phyloP scores from a whole-genome alignment of 1,140 invertebrate genomes.

The Euschistus heros region DNA sequence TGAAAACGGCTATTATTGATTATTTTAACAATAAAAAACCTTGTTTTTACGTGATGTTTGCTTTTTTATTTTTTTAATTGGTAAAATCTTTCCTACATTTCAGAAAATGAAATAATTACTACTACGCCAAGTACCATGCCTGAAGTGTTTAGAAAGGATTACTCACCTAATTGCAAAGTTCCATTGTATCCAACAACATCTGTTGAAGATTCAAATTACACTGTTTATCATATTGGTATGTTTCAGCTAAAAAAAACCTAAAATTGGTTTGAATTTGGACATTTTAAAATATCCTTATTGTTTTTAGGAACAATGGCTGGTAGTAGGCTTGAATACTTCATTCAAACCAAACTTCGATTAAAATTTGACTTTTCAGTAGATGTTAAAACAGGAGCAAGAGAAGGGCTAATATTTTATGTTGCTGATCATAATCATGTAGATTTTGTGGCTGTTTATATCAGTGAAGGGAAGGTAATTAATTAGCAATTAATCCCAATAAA shows the following conservation, averaged over 20 bases:
- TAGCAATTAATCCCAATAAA: too few species aligned
- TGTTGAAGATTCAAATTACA: constrained; percentile 23
- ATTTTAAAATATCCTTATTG: constrained; percentile 3
- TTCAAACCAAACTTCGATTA: constrained; percentile 49
- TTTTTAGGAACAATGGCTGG: constrained; percentile 49
- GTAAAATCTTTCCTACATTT: constrained; percentile 4
- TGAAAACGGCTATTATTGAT: too few species aligned
- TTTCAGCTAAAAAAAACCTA: neutral
- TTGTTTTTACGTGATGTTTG: too few species aligned
- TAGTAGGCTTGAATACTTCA: constrained; percentile 60
- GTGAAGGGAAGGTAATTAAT: constrained; percentile 61
- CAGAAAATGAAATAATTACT: neutral
- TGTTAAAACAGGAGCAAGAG: constrained; percentile 62
- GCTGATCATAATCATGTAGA: constrained; percentile 55
- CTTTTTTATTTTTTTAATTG: too few species aligned
- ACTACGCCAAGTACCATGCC: constrained; percentile 10
- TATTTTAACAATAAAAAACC: too few species aligned
- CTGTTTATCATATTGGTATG: constrained; percentile 42
- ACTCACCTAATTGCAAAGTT: constrained; percentile 26
- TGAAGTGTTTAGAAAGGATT: constrained; percentile 22
- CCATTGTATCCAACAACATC: constrained; percentile 28
- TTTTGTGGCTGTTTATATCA: constrained; percentile 70
- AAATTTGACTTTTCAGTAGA: constrained; percentile 66
- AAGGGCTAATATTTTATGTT: constrained; percentile 81
- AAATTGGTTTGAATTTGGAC: neutral